Conservation (phyloP, 2,113 vertebrate genomes). For the Upupa epops region DNA sequence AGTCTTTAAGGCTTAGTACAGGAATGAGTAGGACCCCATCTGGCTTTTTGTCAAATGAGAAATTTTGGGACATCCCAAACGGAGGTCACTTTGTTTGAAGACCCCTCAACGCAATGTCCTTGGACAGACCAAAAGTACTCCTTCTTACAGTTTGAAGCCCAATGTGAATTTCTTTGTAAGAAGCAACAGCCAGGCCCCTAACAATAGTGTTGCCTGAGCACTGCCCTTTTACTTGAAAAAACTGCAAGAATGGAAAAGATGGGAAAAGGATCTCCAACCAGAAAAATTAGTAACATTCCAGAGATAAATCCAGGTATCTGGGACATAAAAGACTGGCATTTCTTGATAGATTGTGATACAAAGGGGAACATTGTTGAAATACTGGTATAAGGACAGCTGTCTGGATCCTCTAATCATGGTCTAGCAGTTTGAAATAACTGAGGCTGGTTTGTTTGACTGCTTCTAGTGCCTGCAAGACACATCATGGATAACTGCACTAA, state of each 20-base stretch:
- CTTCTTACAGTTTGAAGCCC: not conserved
- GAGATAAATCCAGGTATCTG: not conserved
- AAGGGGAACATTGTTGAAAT: not conserved
- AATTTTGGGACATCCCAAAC: not conserved
- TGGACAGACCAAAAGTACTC: not conserved
- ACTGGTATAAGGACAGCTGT: conserved; percentile 24
- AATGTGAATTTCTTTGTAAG: not conserved
- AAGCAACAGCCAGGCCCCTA: not conserved
- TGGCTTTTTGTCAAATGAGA: not conserved
- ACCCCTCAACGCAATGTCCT: not conserved
- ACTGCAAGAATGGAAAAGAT: not conserved
- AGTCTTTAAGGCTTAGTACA: not conserved
- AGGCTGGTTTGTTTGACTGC: not conserved
- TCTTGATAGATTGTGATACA: not conserved
- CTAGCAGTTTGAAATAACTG: conserved; percentile 1
- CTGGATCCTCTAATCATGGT: conserved; percentile 24
- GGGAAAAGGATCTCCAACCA: not conserved
- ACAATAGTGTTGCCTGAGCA: not conserved
- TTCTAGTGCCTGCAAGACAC: not conserved
- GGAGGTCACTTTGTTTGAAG: not conserved
- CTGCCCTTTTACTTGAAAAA: not conserved
- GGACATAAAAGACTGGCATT: not conserved
- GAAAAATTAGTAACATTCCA: not conserved
- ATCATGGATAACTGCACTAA: not conserved
- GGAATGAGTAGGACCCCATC: not conserved